Evolutionary conservation across 2,113 vertebrate genomes (phyloP), one percentile per base, ranked within the genome.

Genomic region (Rostratula benghalensis): DNA sequence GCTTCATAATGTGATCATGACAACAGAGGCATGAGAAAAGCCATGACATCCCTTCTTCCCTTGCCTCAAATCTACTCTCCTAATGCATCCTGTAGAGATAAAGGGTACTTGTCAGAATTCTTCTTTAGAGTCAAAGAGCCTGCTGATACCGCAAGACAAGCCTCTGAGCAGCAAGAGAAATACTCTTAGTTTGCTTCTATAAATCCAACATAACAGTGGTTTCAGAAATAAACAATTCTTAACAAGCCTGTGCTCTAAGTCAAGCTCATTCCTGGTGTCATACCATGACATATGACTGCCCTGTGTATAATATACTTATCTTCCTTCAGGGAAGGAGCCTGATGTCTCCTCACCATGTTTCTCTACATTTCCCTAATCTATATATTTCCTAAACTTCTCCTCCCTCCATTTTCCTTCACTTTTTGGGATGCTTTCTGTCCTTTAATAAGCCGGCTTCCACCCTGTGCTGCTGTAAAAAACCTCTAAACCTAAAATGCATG

Each of bases 91-190:
- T 76, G 24, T 50, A 48, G 85, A 80, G 61, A 95, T 75, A 87
- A 89, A 95, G 69, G 23, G 57, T 70, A 84, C 64, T 95, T 87
- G 51, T 70, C 84, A 87, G 43, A 89, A 87, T 71, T 67, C 37
- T 89, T 83, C 60, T 81, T 65, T 35, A 37, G 22, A 56, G 51
- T 75, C 78, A 89, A 16, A 85, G 56, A 57, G 43, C 63, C 13
- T 61, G 46, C 56, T 83, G 60, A 93, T 70, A 63, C 14, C 35
- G 59, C 56, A 87, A 39, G 68, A 50, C 45, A 70, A 75, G 56
- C 13, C 60, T 77, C 83, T 65, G 51, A 20, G 61, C 8, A 94
- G 33, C 16, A 69, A 83, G 5, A 91, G 14, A 39, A 81, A 31
- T 87, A 89, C 33, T 76, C 67, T 50, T 51, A 75, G 28, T 48